Evolutionary conservation across 2,888 invertebrate genomes (phyloP), one percentile per base, ranked within the genome.

Genomic region (Xylota segnis): DNA sequence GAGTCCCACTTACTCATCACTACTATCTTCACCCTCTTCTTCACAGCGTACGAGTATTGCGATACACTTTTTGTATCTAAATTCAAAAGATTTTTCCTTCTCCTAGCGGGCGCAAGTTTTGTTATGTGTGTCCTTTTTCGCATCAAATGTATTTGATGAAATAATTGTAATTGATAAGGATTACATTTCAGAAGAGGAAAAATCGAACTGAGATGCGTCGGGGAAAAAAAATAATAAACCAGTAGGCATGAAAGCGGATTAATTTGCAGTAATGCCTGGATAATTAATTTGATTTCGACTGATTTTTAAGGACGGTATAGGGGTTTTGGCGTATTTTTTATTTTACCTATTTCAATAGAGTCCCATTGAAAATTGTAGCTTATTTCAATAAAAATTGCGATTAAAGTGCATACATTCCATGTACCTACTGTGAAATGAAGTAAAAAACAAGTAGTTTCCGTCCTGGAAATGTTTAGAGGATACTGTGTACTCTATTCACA

Each of bases 111-210:
- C 27, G 5, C 65, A 50, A 27, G 50, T 71, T 59, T 63, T 43
- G 65, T 71, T 75, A 61, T 45, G 43, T 52, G 32, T 43, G 65
- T 68, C 72, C 81, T 65, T 81, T 75, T 71, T 81, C 72, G 76
- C 86, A 66, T 82, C 76, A 82, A 86, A 77, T 72, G 82, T 82
- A 81, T 76, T 61, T 81, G 81, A 86, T 86, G 84, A 86, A 86
- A 78, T 86, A 77, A 87, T 89, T 90, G 87, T 89, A 90, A 90
- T 90, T 90, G 90, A 89, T 90, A 88, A 78, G 88, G 88, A 88
- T 90, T 89, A 89, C 78, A 71, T 88, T 87, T 90, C 89, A 87
- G 3, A 61, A 74, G 23, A 27, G 52, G 50, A 40, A 37, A 40
- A 75, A 37, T n/a, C 58, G 63, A 66, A 23, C 12, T 86, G 72